phyloP scores from a whole-genome alignment of 2,888 invertebrate genomes.

The Andrena hattorfiana region DNA sequence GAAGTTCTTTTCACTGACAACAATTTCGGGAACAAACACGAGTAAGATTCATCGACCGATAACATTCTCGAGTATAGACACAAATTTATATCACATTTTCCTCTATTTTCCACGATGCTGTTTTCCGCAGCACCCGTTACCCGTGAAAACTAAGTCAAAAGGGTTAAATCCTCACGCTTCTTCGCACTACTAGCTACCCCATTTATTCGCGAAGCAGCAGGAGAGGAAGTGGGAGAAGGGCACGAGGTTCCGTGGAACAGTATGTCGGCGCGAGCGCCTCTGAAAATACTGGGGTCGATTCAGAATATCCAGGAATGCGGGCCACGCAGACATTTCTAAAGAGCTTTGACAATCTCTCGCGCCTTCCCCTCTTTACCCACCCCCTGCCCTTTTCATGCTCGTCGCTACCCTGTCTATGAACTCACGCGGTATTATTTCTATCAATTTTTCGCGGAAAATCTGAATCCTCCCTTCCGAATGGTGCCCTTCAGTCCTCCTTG shows the following conservation, averaged over 20 bases:
- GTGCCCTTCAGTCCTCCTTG: background rate
- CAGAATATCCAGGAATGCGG: constrained; percentile 68
- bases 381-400: constrained; percentile 17
- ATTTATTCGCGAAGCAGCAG: constrained; percentile 60
- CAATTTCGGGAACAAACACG: too few relatives aligned
- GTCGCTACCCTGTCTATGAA: background rate
- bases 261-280: constrained; percentile 38
- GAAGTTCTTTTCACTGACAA: too few relatives aligned
- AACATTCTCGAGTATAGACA: constrained; percentile 10
- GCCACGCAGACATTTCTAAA: constrained; percentile 71
- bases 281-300: constrained; percentile 50
- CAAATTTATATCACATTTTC: constrained; percentile 38
- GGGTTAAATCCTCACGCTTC: constrained; percentile 73
- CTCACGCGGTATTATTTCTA: background rate
- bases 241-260: constrained; percentile 27
- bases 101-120: constrained; percentile 37
- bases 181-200: constrained; percentile 60
- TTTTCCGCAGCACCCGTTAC: constrained; percentile 43
- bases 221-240: constrained; percentile 28
- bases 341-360: constrained; percentile 74
- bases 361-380: constrained; percentile 49
- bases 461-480: background rate
- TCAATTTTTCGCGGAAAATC: background rate
- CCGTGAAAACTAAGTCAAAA: constrained; percentile 65
- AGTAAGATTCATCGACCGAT: too few relatives aligned